Evolutionary conservation across 2,888 invertebrate genomes (phyloP), one percentile per base, ranked within the genome.

Genomic region (Calameuta pallipes): DNA sequence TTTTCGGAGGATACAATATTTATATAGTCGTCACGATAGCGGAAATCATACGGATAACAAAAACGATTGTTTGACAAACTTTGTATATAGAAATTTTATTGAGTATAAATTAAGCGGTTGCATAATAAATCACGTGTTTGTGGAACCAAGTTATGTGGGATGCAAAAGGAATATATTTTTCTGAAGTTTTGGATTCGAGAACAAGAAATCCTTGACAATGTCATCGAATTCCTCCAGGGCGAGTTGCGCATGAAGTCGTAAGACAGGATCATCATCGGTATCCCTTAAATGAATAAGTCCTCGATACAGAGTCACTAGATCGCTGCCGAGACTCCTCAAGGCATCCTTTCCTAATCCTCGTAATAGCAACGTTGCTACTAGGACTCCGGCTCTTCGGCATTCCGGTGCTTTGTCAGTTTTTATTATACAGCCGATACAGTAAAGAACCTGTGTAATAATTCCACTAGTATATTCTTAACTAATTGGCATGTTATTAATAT

Each of bases 1-100:
- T 97, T 97, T 89, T 94, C 96, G 0, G 94, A 95, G 84, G 96
- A 96, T 88, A 95, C 95, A 0, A 94, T 94, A 75, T 96, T 96
- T 89, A 92, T 93, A 85, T 94, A 90, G 90, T 37, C 23, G 9
- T 9, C 15, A 9, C 37, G 15, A 76, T 13, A 41, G 71, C 70
- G 73, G 69, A 70, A 73, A 23, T 13, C 15, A 68, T 6, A n/a
- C n/a, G 23, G 56, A 56, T 56, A 56, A 23, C 41, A 56, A 56
- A 9, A 56, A 56, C 3, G 2, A 56, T 56, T 41, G 15, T 6
- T 41, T 56, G 56, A 56, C 23, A 23, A 56, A 56, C 1, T 41
- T 9, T 73, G 35, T 12, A 73, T 41, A 34, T 56, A 76, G 3
- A 76, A 75, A 35, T 33, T 74, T 74, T 77, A 31, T 69, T 77